A percentile compares a stretch with the other conserved stretches of the same genome.
These are phyloP conservation scores for Holotrichia oblita DNA, from an alignment of 1,140 invertebrate species.

Conservation along the genomic window DNA sequence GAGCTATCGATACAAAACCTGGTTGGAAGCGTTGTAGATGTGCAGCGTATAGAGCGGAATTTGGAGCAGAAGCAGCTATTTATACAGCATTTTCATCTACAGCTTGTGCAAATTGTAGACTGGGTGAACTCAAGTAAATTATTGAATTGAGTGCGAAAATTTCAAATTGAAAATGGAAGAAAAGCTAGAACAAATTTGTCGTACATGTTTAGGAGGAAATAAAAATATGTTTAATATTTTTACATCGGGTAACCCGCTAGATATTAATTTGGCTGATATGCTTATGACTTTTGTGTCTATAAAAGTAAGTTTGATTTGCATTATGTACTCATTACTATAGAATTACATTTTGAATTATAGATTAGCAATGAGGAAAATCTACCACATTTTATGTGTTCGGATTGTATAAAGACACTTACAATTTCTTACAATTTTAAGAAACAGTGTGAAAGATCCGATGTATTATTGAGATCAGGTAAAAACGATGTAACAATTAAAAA, in stretches of 20 bases:
- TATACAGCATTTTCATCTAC: constrained; percentile 20
- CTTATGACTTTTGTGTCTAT: constrained; percentile 13
- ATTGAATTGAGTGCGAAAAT: constrained; percentile 12
- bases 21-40: neutral
- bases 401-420: constrained; percentile 6
- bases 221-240: constrained; percentile 32
- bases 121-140: constrained; percentile 28
- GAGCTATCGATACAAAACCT: too few relatives aligned
- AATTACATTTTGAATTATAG: neutral
- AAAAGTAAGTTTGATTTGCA: neutral
- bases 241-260: constrained; percentile 7
- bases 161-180: constrained; percentile 18
- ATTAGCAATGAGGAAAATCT: neutral
- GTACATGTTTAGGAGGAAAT: neutral
- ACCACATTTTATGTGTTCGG: constrained; percentile 18
- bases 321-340: too few relatives aligned
- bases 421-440: constrained; percentile 18
- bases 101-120: constrained; percentile 14
- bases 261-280: constrained; percentile 22
- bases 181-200: neutral
- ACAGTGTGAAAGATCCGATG: neutral
- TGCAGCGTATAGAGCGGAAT: neutral
- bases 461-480: constrained; percentile 12
- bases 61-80: constrained; percentile 11
- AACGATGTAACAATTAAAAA: neutral